Evolutionary conservation across 2,797 vertebrate species (phyloP), one percentile per base, ranked within the genome.

Genomic region (Pipistrellus pygmaeus): DNA sequence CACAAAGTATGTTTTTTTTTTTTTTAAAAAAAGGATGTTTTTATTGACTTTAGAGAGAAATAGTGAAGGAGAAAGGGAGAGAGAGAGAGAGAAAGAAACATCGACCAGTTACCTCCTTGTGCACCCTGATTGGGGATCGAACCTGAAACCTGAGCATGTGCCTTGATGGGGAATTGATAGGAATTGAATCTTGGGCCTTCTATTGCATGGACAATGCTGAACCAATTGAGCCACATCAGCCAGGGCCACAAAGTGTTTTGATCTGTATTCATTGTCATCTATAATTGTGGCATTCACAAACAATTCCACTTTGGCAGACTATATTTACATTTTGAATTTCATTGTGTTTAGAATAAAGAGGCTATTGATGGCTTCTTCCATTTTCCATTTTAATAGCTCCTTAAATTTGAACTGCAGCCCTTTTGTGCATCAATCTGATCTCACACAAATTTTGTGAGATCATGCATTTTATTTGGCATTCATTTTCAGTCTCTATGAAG

Each of bases 251-350:
- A 95, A 92, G 71, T 76, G 93, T 97, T 97, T 95, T 97, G 97
- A 97, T 97, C 95, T 96, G 96, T 96, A 96, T 95, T 97, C 95
- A 85, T 85, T 96, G 81, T 84, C 93, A 90, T 88, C 84, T 89
- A 85, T 89, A 97, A 95, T 94, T 95, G 77, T 91, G 91, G 95
- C 94, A 97, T 96, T 97, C 94, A 93, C 95, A 97, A 97, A 95
- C 93, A 95, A 97, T 97, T 77, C 72, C 75, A 76, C 97, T 97
- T 97, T 96, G 95, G 97, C 95, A 98, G 96, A 81, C 96, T 91
- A 81, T 97, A 96, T 97, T 98, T 98, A 95, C 96, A 95, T 94
- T 96, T 98, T 98, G 60, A 97, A 97, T 98, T 97, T 97, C 96
- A 97, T 97, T 97, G 95, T 95, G 90, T 97, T 97, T 94, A 96